Conservation (phyloP, 2,888 invertebrate species). For the Hydrotaea cyrtoneurina region DNA sequence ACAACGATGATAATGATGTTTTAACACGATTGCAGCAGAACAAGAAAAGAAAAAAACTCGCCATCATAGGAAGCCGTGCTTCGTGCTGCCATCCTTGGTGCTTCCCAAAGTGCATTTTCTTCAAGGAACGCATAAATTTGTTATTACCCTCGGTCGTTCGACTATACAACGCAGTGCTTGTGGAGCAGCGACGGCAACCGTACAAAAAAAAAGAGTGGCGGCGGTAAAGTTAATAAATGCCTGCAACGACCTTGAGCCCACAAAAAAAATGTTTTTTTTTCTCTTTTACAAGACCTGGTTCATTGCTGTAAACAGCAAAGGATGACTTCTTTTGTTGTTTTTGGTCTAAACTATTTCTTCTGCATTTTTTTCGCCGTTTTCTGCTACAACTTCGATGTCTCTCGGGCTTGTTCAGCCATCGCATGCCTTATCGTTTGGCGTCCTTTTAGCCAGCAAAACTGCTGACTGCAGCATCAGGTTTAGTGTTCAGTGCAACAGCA, state of each 20-base stretch:
- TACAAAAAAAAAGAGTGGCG: no score
- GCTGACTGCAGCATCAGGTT: slow-evolving; percentile 28
- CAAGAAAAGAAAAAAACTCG: no score
- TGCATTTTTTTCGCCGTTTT: background rate
- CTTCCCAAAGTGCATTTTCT: slow-evolving; percentile 9
- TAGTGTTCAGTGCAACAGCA: slow-evolving; percentile 18
- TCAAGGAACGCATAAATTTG: slow-evolving; percentile 49
- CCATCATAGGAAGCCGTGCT: background rate
- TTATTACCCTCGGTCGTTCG: slow-evolving; percentile 35
- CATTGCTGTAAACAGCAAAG: background rate
- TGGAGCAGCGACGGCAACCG: no score
- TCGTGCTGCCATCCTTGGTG: background rate
- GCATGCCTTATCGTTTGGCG: background rate
- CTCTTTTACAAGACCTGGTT: slow-evolving; percentile 47
- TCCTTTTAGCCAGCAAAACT: background rate
- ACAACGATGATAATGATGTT: slow-evolving; percentile 2
- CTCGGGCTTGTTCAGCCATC: background rate
- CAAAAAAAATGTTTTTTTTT: background rate
- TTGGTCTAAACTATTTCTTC: slow-evolving; percentile 19
- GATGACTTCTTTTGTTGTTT: background rate
- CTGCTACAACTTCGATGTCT: background rate
- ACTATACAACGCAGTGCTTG: slow-evolving; percentile 3
- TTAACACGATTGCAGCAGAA: slow-evolving; percentile 28
- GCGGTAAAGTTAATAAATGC: slow-evolving; percentile 62
- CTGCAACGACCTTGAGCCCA: slow-evolving; percentile 63